Conservation (phyloP, 2,113 vertebrate genomes). For the Orthochromis indermauri region DNA sequence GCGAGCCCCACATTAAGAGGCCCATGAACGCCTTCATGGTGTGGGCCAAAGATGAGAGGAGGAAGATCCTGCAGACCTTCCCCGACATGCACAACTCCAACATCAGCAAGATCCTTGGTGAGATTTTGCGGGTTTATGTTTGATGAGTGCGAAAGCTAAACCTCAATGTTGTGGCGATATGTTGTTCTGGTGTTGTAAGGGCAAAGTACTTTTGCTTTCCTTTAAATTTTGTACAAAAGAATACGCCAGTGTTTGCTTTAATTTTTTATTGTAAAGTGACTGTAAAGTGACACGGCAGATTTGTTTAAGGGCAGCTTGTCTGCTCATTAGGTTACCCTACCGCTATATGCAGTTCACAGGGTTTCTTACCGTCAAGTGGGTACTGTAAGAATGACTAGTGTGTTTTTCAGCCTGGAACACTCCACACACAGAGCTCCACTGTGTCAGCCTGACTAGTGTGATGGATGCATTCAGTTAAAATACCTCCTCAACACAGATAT, state of each 20-base stretch:
- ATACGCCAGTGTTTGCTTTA: neutral
- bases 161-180: neutral
- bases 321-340: neutral
- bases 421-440: conserved; percentile 62
- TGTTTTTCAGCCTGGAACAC: conserved; percentile 10
- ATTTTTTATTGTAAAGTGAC: neutral
- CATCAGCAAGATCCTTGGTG: conserved; percentile 99
- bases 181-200: neutral
- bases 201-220: neutral
- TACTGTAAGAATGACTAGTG: conserved; percentile 23
- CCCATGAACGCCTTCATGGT: conserved; percentile 97
- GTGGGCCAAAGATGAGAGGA: conserved; percentile 96
- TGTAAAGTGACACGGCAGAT: neutral
- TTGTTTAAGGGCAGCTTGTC: neutral
- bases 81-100: conserved; percentile 99
- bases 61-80: conserved; percentile 98
- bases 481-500: conserved; percentile 56
- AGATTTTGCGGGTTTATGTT: conserved; percentile 38
- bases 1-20: conserved; percentile 89
- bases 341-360: conserved; percentile 7
- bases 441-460: conserved; percentile 74
- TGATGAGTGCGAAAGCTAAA: neutral
- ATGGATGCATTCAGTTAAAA: conserved; percentile 79
- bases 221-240: neutral
- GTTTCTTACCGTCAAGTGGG: neutral